Evolutionary conservation across 2,113 vertebrate genomes (phyloP).

Genomic region (Gambusia affinis): DNA sequence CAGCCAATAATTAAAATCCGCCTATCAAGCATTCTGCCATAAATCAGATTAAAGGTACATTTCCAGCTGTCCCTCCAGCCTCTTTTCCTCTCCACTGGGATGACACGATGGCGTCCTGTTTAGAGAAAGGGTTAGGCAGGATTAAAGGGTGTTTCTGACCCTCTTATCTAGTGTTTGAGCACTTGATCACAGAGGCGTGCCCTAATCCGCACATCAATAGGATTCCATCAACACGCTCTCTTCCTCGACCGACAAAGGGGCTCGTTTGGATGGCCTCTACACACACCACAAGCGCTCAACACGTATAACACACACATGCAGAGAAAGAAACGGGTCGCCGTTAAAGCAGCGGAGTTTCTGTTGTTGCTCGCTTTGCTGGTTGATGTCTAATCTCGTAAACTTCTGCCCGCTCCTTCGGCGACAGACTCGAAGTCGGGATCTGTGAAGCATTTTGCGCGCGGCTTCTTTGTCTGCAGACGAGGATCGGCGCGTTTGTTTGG

Average conservation of each 20-base stretch:
- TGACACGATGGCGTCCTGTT: slow-evolving; percentile 71
- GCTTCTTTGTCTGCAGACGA: slow-evolving; percentile 68
- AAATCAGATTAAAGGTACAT: slow-evolving; percentile 8
- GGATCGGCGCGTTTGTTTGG: slow-evolving; percentile 79
- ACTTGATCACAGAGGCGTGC: slow-evolving; percentile 95
- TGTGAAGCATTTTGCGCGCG: slow-evolving; percentile 78
- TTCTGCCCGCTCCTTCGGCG: slow-evolving; percentile 68
- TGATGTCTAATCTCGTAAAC: slow-evolving; percentile 92
- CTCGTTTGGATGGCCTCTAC: slow-evolving; percentile 81
- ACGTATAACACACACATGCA: slow-evolving; percentile 23
- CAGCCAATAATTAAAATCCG: not conserved
- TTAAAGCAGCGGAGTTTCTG: slow-evolving; percentile 85
- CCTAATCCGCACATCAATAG: slow-evolving; percentile 96
- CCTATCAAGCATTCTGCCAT: not conserved
- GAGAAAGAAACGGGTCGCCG: slow-evolving; percentile 75
- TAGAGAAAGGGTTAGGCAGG: slow-evolving; percentile 85
- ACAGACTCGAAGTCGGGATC: slow-evolving; percentile 76
- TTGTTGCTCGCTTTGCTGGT: slow-evolving; percentile 91
- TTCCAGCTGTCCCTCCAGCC: slow-evolving; percentile 37
- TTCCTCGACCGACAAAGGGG: slow-evolving; percentile 81
- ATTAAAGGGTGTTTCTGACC: slow-evolving; percentile 92
- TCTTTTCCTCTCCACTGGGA: slow-evolving; percentile 52
- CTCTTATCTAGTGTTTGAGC: slow-evolving; percentile 94
- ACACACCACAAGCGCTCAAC: slow-evolving; percentile 16
- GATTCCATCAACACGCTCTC: slow-evolving; percentile 88